Evolutionary conservation across 2,797 vertebrate genomes (phyloP).

Genomic region (Gastrophryne carolinensis): DNA sequence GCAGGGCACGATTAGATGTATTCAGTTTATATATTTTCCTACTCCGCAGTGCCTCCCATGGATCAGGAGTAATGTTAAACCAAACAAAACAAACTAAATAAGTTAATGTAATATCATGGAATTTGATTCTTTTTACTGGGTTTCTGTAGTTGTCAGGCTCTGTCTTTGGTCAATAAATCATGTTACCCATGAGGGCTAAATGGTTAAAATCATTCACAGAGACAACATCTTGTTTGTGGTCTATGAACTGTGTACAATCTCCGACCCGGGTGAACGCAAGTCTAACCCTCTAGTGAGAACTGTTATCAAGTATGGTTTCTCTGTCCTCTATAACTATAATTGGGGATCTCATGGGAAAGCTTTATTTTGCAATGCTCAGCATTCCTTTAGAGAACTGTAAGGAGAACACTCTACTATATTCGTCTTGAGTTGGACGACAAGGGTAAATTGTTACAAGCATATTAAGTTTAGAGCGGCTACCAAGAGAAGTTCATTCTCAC

Average conservation of each 20-base stretch:
- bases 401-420: conserved; percentile 57
- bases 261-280: conserved; percentile 22
- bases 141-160: background rate
- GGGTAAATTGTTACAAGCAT: conserved; percentile 36
- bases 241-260: conserved; percentile 32
- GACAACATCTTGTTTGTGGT: conserved; percentile 25
- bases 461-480: background rate
- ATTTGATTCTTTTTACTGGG: too few species aligned
- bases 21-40: too few species aligned
- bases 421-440: conserved; percentile 48
- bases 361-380: conserved; percentile 35
- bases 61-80: too few species aligned
- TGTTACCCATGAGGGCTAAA: background rate
- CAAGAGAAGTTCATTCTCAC: conserved; percentile 13
- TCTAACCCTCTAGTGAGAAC: conserved; percentile 32
- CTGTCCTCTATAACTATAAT: conserved; percentile 15
- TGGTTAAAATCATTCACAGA: conserved; percentile 21
- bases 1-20: too few species aligned
- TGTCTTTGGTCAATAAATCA: background rate
- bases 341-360: conserved; percentile 59
- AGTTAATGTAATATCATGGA: too few species aligned
- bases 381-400: conserved; percentile 62
- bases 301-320: conserved; percentile 55
- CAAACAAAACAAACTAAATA: too few species aligned
- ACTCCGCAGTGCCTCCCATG: too few species aligned